phyloP scores from a whole-genome alignment of 2,888 invertebrate species.

The Stenurella melanura region DNA sequence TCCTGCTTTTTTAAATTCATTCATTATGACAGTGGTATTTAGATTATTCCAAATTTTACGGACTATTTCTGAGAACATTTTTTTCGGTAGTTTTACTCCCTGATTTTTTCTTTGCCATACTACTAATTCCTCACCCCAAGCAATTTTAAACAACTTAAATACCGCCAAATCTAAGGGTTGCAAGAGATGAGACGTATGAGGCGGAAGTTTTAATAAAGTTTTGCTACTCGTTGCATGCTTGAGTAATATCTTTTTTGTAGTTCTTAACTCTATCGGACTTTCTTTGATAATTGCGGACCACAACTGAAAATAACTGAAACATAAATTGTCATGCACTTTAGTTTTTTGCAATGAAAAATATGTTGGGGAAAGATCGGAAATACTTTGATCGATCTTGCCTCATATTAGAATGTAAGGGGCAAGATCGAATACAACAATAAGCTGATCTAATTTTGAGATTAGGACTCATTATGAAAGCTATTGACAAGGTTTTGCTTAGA shows the following conservation, averaged over 20 bases:
- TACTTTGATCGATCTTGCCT: conserved; percentile 9
- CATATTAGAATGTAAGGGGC: conserved; percentile 3
- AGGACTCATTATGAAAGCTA: conserved; percentile 1
- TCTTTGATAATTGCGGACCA: conserved; percentile 1
- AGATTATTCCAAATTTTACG: no score
- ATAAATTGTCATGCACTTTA: not conserved
- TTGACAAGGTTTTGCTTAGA: conserved; percentile 1
- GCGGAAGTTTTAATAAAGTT: no score
- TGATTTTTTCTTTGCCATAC: no score
- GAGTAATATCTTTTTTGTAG: not conserved
- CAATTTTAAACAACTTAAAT: no score
- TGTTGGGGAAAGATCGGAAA: conserved; percentile 3
- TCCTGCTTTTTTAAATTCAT: no score
- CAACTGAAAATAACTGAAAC: no score
- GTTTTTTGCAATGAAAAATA: not conserved
- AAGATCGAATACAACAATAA: conserved; percentile 1
- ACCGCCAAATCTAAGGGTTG: no score
- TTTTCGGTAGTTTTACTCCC: no score
- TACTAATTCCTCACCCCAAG: no score
- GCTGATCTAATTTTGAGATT: not conserved
- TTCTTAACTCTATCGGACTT: conserved; percentile 1
- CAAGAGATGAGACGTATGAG: no score
- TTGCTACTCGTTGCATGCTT: not conserved
- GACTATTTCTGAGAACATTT: no score
- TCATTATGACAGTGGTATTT: no score